Evolutionary conservation across 2,113 vertebrate species (phyloP).

Genomic region (Platysteira castanea): DNA sequence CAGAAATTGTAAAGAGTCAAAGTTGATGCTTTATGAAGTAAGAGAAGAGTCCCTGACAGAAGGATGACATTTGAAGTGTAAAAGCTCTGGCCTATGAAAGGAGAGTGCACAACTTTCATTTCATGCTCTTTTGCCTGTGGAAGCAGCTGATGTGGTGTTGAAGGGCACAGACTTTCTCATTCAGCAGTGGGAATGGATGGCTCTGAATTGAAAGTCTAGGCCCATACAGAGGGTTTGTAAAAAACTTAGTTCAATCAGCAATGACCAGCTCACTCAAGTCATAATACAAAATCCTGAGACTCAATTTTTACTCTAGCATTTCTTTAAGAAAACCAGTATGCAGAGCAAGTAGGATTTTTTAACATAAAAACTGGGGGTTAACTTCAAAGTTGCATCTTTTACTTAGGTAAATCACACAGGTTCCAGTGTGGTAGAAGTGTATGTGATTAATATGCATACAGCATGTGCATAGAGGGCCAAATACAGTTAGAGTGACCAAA

Average conservation of each 20-base stretch:
- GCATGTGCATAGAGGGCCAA: not conserved
- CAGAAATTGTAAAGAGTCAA: not conserved
- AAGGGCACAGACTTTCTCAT: not conserved
- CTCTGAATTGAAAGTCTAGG: not conserved
- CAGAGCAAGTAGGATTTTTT: not conserved
- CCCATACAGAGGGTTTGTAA: not conserved
- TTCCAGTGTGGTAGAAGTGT: not conserved
- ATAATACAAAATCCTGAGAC: not conserved
- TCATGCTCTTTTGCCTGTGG: not conserved
- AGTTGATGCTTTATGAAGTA: not conserved
- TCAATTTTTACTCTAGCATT: not conserved
- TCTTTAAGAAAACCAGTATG: not conserved
- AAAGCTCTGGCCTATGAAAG: not conserved
- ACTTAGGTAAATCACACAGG: not conserved
- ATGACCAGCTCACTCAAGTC: fast-evolving
- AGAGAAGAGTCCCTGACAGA: not conserved
- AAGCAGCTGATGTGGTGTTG: not conserved
- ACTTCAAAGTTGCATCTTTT: not conserved
- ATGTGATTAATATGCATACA: not conserved
- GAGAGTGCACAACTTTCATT: not conserved
- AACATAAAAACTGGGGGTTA: not conserved
- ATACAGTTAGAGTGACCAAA: not conserved
- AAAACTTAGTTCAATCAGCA: not conserved
- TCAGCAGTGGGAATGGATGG: fast-evolving
- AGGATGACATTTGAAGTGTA: not conserved